phyloP scores from a whole-genome alignment of 1,140 invertebrate species.

The Brachionus angularis region DNA sequence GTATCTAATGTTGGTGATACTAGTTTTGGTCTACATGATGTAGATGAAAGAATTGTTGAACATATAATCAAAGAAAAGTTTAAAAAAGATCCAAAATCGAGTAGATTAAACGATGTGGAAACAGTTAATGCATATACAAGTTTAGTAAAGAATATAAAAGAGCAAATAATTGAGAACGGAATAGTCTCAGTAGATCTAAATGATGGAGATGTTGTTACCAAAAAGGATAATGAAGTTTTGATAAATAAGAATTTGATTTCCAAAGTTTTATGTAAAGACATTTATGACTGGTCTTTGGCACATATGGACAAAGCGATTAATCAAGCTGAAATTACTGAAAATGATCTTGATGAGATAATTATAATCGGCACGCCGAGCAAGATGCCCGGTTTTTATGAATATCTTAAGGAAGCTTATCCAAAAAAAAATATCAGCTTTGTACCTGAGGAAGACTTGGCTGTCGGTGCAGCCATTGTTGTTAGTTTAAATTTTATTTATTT shows the following conservation, averaged over 20 bases:
- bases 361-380: slow-evolving; percentile 14
- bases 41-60: slow-evolving; percentile 25
- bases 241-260: slow-evolving; percentile 21
- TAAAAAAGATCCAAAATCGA: not conserved
- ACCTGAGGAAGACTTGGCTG: slow-evolving; percentile 19
- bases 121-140: slow-evolving; percentile 5
- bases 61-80: slow-evolving; percentile 13
- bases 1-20: slow-evolving; percentile 35
- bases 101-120: not conserved
- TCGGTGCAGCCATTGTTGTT: slow-evolving; percentile 37
- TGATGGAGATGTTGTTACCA: not conserved
- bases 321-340: slow-evolving; percentile 27
- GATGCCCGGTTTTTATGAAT: slow-evolving; percentile 30
- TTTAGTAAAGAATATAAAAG: not conserved
- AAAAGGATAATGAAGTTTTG: not conserved
- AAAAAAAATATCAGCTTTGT: slow-evolving; percentile 39
- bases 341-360: slow-evolving; percentile 29
- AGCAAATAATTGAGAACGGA: not conserved
- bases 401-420: slow-evolving; percentile 7
- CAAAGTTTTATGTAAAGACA: slow-evolving; percentile 22
- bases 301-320: slow-evolving; percentile 33
- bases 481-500: not conserved
- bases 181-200: not conserved
- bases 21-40: slow-evolving; percentile 35
- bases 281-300: slow-evolving; percentile 37